A percentile compares a stretch with the other conserved stretches of the same genome.
Conservation (phyloP, 2,797 vertebrate species). For the Mionectes olivaceus region DNA sequence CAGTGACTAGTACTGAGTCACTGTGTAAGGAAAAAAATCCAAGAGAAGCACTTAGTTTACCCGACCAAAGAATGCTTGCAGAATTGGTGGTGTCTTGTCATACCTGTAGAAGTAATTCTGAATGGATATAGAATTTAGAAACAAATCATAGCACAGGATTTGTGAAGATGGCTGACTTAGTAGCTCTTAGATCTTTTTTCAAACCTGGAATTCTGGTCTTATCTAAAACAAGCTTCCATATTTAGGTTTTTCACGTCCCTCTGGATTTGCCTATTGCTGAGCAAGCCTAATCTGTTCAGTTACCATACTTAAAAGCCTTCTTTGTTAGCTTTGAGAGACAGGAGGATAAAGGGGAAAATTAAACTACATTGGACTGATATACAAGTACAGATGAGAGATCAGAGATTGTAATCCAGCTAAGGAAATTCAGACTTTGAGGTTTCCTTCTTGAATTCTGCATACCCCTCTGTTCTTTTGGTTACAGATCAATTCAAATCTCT, state of each 20-base stretch:
- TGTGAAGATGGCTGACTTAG: not conserved
- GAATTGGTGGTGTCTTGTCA: not conserved
- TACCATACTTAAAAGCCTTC: not conserved
- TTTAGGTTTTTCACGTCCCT: not conserved
- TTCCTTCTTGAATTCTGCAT: not conserved
- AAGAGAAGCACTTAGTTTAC: not conserved
- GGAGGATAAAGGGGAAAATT: not conserved
- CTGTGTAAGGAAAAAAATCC: not conserved
- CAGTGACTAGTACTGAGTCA: not conserved
- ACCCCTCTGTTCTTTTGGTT: fast-evolving
- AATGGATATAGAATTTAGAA: not conserved
- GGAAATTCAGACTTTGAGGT: not conserved
- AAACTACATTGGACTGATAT: not conserved
- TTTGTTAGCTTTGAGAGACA: not conserved
- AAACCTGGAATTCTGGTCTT: not conserved
- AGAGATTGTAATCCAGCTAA: not conserved
- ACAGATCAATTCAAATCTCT: not conserved
- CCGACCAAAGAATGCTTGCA: not conserved
- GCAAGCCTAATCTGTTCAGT: not conserved
- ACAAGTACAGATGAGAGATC: not conserved
- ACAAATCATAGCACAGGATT: not conserved
- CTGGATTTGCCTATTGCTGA: not conserved
- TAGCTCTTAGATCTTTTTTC: not conserved
- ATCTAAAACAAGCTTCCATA: not conserved
- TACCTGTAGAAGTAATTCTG: not conserved